These are phyloP conservation scores for Microcebus ravelobensis DNA, from an alignment of 2,113 vertebrate species.

Conservation along the genomic window DNA sequence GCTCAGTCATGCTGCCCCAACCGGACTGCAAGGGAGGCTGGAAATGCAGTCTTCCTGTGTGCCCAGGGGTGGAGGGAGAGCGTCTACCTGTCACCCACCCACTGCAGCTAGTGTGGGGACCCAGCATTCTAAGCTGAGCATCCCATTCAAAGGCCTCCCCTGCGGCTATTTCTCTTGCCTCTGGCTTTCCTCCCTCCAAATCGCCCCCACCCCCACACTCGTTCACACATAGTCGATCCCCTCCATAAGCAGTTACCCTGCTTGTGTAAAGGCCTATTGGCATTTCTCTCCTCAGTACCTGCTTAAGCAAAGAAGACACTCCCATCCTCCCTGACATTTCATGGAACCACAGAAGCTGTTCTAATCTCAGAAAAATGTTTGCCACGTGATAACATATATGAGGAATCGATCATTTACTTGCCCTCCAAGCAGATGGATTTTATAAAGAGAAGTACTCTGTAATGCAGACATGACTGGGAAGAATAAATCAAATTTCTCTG, in stretches of 20 bases:
- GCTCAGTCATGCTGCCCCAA: neutral
- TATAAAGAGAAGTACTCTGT: slow-evolving; percentile 58
- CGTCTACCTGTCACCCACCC: fast-evolving
- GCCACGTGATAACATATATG: slow-evolving; percentile 19
- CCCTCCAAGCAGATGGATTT: slow-evolving; percentile 64
- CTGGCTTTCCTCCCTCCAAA: fast-evolving
- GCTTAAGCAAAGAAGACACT: slow-evolving; percentile 16
- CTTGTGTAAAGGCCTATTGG: slow-evolving; percentile 39
- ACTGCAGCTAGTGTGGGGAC: too few relatives aligned
- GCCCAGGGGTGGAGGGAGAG: neutral
- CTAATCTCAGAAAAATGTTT: slow-evolving; percentile 30
- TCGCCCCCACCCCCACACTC: fast-evolving
- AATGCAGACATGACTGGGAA: slow-evolving; percentile 65
- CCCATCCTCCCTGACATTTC: slow-evolving; percentile 10
- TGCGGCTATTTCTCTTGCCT: neutral
- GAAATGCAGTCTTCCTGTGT: neutral
- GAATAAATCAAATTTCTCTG: slow-evolving; percentile 76
- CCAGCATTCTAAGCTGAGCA: neutral
- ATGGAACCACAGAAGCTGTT: neutral
- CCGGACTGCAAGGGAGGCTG: neutral
- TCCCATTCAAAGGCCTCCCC: fast-evolving
- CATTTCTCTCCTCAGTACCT: neutral
- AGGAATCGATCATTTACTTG: slow-evolving; percentile 67
- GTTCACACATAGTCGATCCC: neutral
- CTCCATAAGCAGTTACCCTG: neutral